Percentiles rank a stretch among this genome's conserved stretches.
phyloP scores from a whole-genome alignment of 2,888 invertebrate genomes.

The Drosophila siamana region DNA sequence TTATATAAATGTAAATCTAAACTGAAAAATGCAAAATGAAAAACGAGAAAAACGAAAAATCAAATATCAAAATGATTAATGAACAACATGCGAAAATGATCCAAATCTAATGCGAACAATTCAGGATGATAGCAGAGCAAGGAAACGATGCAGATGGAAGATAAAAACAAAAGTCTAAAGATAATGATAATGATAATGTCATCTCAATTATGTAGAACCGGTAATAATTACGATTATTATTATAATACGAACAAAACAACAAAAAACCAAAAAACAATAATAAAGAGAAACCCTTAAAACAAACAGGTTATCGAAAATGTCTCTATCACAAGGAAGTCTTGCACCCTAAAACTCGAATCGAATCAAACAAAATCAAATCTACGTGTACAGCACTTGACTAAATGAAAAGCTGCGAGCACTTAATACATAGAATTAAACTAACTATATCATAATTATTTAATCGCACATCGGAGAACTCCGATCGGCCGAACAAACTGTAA shows the following conservation, averaged over 20 bases:
- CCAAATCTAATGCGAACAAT: conserved; percentile 44
- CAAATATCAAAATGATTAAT: conserved; percentile 24
- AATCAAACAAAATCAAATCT: conserved; percentile 7
- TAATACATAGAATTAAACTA: conserved; percentile 1
- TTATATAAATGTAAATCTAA: conserved; percentile 64
- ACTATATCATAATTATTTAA: conserved; percentile 12
- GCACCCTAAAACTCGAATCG: conserved; percentile 6
- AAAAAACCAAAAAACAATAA: conserved; percentile 58
- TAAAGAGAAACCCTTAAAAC: conserved; percentile 63
- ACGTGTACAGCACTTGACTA: conserved; percentile 10
- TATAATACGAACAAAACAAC: conserved; percentile 61
- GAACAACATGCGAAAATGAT: conserved; percentile 32
- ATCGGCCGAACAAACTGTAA: conserved; percentile 40
- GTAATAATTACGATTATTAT: conserved; percentile 70
- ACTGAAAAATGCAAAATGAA: neutral
- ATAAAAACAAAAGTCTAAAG: conserved; percentile 15
- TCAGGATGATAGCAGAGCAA: conserved; percentile 46
- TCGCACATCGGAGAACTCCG: conserved; percentile 13
- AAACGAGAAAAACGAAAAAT: conserved; percentile 3
- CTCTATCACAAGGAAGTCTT: conserved; percentile 5
- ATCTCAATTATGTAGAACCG: conserved; percentile 56
- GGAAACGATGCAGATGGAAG: conserved; percentile 27
- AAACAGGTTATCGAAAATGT: conserved; percentile 27
- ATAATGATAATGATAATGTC: conserved; percentile 39
- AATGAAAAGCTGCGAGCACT: conserved; percentile 16